These are phyloP conservation scores for Lasioglossum vierecki DNA, from an alignment of 2,888 invertebrate genomes.

Conservation along the genomic window DNA sequence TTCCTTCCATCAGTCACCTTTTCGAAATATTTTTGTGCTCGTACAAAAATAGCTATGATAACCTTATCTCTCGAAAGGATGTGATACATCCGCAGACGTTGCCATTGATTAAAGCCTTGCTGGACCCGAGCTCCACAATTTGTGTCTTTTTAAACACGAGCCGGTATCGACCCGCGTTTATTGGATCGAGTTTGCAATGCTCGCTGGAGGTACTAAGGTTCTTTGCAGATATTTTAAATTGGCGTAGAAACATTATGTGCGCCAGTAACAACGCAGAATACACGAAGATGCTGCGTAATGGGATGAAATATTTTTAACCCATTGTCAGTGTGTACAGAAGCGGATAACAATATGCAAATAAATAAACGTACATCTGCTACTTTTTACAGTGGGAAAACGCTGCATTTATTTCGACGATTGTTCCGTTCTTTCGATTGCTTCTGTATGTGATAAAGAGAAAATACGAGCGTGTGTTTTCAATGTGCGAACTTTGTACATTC, in stretches of 20 bases:
- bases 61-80: not conserved
- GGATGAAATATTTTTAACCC: not conserved
- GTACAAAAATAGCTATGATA: not conserved
- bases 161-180: not conserved
- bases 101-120: not conserved
- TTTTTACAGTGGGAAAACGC: not conserved
- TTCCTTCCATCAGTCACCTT: too few species aligned
- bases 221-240: not conserved
- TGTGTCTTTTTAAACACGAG: not conserved
- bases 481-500: not conserved
- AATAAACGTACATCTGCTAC: not conserved
- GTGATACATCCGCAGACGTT: not conserved
- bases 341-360: not conserved
- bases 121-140: not conserved
- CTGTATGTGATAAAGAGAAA: not conserved
- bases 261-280: not conserved
- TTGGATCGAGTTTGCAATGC: not conserved
- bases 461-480: not conserved
- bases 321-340: not conserved
- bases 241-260: not conserved
- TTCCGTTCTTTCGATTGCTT: not conserved
- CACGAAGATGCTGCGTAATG: not conserved
- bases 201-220: not conserved
- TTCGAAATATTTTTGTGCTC: too few species aligned
- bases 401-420: not conserved